Conservation (phyloP, 2,888 invertebrate species). For the Apantesis nais region DNA sequence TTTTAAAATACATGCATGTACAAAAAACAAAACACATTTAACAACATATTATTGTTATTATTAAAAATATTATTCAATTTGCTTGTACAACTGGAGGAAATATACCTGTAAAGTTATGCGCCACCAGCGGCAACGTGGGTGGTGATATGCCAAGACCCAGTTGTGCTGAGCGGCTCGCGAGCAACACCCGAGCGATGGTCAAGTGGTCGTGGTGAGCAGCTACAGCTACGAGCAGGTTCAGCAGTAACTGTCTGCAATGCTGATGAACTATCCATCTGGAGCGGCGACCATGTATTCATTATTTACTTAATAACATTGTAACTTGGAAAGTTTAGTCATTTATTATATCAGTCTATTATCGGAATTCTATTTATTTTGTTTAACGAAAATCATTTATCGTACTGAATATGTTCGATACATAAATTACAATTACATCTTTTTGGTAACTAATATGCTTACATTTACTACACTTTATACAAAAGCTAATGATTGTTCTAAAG, state of each 20-base stretch:
- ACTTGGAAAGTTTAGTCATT: too few relatives aligned
- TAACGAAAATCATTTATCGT: neutral
- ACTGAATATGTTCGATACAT: too few relatives aligned
- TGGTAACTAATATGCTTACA: too few relatives aligned
- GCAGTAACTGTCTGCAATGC: conserved; percentile 96
- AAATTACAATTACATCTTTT: too few relatives aligned
- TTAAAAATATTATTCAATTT: too few relatives aligned
- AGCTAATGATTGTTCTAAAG: neutral
- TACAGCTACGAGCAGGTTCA: conserved; percentile 95
- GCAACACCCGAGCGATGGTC: conserved; percentile 92
- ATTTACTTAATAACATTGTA: neutral
- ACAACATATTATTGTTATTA: too few relatives aligned
- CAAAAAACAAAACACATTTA: too few relatives aligned
- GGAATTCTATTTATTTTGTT: neutral
- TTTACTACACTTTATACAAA: too few relatives aligned
- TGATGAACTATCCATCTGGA: conserved; percentile 94
- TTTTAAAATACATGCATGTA: too few relatives aligned
- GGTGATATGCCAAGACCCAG: conserved; percentile 90
- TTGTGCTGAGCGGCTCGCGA: conserved; percentile 92
- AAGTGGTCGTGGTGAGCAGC: conserved; percentile 96
- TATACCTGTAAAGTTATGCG: conserved; percentile 92
- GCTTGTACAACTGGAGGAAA: neutral
- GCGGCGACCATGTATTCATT: neutral
- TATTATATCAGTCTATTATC: too few relatives aligned
- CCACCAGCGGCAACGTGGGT: conserved; percentile 88